These are phyloP conservation scores for Galagoides demidoff DNA, from an alignment of 2,797 vertebrate species.

Conservation along the genomic window DNA sequence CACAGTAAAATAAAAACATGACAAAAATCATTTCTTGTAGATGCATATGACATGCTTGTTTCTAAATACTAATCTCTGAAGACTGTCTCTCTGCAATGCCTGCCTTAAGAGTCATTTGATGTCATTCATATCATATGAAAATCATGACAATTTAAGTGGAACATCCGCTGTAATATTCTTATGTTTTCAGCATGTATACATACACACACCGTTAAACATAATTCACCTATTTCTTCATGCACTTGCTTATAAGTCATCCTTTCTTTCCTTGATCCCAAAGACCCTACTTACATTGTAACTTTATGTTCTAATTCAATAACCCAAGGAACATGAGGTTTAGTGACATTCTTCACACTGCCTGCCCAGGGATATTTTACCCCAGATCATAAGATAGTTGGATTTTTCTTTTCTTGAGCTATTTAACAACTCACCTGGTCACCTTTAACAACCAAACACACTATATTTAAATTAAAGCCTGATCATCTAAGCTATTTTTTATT, in stretches of 20 bases:
- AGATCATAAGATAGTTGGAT: background rate
- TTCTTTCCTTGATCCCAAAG: background rate
- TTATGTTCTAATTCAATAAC: background rate
- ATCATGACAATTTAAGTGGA: background rate
- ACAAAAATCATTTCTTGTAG: constrained; percentile 45
- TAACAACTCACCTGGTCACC: constrained; percentile 50
- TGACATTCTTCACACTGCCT: background rate
- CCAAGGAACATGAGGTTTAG: background rate
- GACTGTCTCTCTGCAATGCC: background rate
- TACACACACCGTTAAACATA: background rate
- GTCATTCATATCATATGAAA: background rate
- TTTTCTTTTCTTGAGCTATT: constrained; percentile 7
- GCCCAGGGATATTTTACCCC: background rate
- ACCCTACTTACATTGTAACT: background rate
- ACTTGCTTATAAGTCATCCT: background rate
- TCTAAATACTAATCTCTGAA: constrained; percentile 22
- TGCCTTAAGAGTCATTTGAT: background rate
- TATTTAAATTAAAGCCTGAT: background rate
- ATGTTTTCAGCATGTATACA: background rate
- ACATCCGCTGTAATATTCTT: background rate
- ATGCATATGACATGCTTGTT: background rate
- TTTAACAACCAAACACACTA: constrained; percentile 4
- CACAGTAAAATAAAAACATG: background rate
- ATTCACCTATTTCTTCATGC: background rate
- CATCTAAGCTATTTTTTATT: background rate